Evolutionary conservation across 2,797 vertebrate genomes (phyloP).

Genomic region (Gambelia wislizenii): DNA sequence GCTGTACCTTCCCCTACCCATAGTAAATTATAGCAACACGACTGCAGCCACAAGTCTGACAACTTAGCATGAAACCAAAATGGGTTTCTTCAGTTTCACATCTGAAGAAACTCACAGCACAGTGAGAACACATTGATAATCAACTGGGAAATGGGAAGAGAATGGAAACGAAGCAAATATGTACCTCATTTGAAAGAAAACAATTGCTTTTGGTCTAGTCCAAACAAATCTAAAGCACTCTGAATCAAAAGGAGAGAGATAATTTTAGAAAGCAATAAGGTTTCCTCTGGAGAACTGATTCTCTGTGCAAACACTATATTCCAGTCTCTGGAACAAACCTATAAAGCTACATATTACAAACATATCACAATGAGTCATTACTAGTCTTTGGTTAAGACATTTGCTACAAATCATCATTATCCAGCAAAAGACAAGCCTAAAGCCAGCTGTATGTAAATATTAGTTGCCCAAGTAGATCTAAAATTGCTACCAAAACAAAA

Average conservation of each 20-base stretch:
- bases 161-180: not conserved
- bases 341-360: constrained; percentile 12
- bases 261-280: constrained; percentile 10
- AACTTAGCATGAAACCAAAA: not conserved
- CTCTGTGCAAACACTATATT: constrained; percentile 6
- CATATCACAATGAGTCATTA: not conserved
- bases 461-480: not conserved
- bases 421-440: not conserved
- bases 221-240: not conserved
- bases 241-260: constrained; percentile 11
- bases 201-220: constrained; percentile 3
- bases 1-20: not conserved
- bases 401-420: constrained; percentile 2
- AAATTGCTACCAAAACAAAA: not conserved
- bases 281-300: constrained; percentile 14
- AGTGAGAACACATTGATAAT: not conserved
- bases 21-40: constrained; percentile 3
- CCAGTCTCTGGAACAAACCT: not conserved
- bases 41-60: constrained; percentile 5
- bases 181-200: constrained; percentile 7
- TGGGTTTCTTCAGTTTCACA: not conserved
- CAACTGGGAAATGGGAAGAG: not conserved
- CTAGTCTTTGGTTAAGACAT: not conserved
- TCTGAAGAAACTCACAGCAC: not conserved
- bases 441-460: not conserved